phyloP scores from a whole-genome alignment of 2,797 vertebrate genomes.

The Chaenodraco wilsoni region DNA sequence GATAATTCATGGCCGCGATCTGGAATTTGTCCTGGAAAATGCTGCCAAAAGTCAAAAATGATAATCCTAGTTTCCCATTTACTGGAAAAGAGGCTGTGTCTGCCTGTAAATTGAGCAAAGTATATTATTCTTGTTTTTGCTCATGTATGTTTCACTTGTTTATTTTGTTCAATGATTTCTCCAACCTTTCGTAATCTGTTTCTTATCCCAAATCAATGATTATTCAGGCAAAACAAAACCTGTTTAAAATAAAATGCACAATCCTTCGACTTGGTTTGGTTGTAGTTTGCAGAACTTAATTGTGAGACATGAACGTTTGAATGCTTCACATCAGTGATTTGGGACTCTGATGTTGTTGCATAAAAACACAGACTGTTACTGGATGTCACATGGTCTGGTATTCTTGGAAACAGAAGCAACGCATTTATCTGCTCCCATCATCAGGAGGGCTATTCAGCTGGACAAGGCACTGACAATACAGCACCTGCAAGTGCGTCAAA shows the following conservation, averaged over 20 bases:
- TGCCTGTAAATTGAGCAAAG: background rate
- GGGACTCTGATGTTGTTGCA: background rate
- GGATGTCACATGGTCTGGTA: background rate
- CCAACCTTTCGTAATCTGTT: no score
- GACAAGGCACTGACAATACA: conserved; percentile 22
- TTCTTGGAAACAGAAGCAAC: background rate
- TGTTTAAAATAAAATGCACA: background rate
- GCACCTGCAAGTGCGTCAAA: conserved; percentile 32
- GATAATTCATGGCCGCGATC: background rate
- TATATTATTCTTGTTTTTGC: background rate
- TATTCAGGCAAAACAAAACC: background rate
- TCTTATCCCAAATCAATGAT: background rate
- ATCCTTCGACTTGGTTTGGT: background rate
- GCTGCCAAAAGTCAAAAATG: background rate
- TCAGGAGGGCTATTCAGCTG: conserved; percentile 22
- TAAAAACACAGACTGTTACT: background rate
- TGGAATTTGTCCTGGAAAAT: background rate
- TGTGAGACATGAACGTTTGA: background rate
- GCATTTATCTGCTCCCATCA: conserved; percentile 9
- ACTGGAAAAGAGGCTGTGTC: background rate
- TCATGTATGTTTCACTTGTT: background rate
- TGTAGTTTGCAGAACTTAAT: background rate
- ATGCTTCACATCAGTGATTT: background rate
- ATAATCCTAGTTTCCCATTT: background rate
- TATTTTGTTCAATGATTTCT: background rate